Conservation (phyloP, 2,797 vertebrate genomes). For the Artibeus jamaicensis region DNA sequence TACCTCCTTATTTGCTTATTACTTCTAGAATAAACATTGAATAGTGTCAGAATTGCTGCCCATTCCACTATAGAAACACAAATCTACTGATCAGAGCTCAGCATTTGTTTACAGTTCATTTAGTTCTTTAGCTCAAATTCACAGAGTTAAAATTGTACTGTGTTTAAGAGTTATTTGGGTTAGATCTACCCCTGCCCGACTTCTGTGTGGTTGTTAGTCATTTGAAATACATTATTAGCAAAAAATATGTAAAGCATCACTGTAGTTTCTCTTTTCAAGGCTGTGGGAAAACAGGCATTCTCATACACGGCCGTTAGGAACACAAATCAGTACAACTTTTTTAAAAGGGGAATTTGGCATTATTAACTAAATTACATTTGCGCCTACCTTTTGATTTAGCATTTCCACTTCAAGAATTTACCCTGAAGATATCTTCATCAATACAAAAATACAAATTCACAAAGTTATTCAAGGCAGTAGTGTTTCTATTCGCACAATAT, state of each 20-base stretch:
- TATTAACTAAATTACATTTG: not conserved
- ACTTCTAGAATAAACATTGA: conserved; percentile 4
- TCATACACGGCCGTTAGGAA: not conserved
- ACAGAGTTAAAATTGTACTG: not conserved
- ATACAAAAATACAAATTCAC: not conserved
- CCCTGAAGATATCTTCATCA: not conserved
- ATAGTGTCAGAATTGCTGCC: not conserved
- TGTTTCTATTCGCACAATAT: conserved; percentile 19
- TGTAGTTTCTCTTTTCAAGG: not conserved
- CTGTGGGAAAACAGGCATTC: not conserved
- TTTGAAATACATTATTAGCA: not conserved
- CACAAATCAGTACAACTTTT: not conserved
- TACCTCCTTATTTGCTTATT: not conserved
- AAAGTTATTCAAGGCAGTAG: not conserved
- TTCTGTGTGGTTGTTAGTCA: not conserved
- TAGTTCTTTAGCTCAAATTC: not conserved
- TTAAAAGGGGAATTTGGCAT: not conserved
- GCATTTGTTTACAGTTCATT: not conserved
- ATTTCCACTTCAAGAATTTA: not conserved
- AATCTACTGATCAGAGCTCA: not conserved
- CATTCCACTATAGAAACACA: not conserved
- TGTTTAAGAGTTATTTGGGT: not conserved
- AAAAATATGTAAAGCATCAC: not conserved
- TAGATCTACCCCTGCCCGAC: not conserved
- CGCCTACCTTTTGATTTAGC: not conserved